A percentile compares a stretch with the other conserved stretches of the same genome.
Conservation (phyloP, 1,140 invertebrate genomes). For the Probaryconus sp. region DNA sequence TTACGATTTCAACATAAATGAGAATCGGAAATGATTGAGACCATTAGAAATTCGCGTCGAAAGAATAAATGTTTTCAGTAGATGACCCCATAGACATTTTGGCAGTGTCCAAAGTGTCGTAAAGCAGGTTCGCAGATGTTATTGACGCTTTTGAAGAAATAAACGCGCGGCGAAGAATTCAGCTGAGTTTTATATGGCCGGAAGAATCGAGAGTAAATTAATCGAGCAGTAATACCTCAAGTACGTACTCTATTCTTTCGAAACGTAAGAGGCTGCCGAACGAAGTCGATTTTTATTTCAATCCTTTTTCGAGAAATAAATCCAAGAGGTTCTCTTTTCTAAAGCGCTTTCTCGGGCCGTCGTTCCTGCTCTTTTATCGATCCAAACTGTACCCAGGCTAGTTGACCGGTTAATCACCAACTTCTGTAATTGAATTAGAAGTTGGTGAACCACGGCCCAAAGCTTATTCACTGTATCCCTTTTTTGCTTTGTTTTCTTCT, state of each 20-base stretch:
- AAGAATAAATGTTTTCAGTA: slow-evolving; percentile 22
- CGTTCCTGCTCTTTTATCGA: slow-evolving; percentile 44
- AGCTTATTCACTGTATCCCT: slow-evolving; percentile 26
- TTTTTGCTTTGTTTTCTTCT: slow-evolving; percentile 19
- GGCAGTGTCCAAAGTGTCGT: slow-evolving; percentile 24
- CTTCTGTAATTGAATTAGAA: slow-evolving; percentile 60
- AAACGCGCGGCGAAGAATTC: slow-evolving; percentile 6
- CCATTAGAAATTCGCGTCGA: too few species aligned
- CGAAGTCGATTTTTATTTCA: slow-evolving; percentile 34
- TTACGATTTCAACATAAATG: too few species aligned
- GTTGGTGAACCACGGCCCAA: slow-evolving; percentile 39
- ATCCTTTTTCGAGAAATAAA: slow-evolving; percentile 43
- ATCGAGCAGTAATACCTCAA: slow-evolving; percentile 42
- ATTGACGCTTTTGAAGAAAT: slow-evolving; percentile 17
- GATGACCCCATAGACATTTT: slow-evolving; percentile 31
- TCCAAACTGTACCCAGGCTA: slow-evolving; percentile 24
- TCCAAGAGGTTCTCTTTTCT: slow-evolving; percentile 18
- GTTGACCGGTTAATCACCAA: slow-evolving; percentile 56
- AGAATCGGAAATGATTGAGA: too few species aligned
- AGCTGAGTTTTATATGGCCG: slow-evolving; percentile 28
- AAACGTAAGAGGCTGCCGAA: slow-evolving; percentile 1
- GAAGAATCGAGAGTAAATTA: slow-evolving; percentile 28
- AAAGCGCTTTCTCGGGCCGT: slow-evolving; percentile 3
- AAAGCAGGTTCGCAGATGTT: slow-evolving; percentile 36
- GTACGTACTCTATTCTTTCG: slow-evolving; percentile 32